These are phyloP conservation scores for Caligus rogercresseyi DNA, from an alignment of 1,140 invertebrate species.

Conservation along the genomic window DNA sequence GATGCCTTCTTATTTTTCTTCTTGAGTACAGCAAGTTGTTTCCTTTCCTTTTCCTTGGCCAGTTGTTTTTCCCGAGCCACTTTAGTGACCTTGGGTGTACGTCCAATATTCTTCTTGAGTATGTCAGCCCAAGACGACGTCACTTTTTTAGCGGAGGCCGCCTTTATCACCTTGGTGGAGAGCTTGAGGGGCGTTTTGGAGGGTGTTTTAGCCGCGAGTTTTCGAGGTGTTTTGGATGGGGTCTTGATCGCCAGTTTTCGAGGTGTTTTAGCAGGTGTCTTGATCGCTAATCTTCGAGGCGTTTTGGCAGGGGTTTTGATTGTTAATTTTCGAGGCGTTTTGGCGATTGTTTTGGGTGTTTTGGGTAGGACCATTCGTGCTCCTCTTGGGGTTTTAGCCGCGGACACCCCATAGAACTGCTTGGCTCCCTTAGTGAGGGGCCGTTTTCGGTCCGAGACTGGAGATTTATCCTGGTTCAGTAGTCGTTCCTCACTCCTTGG, in stretches of 20 bases:
- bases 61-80: background rate
- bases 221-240: background rate
- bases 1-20: background rate
- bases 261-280: background rate
- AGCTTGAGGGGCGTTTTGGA: background rate
- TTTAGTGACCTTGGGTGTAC: background rate
- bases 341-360: background rate
- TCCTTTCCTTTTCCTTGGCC: background rate
- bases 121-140: background rate
- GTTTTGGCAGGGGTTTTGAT: background rate
- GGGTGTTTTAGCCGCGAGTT: background rate
- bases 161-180: background rate
- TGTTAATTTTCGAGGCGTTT: background rate
- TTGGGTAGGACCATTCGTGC: background rate
- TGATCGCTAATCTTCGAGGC: background rate
- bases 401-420: background rate
- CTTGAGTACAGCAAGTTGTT: background rate
- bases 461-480: too few relatives aligned
- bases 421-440: too few relatives aligned
- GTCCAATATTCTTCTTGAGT: background rate
- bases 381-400: background rate
- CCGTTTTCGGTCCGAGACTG: background rate
- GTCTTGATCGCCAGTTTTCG: background rate
- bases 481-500: background rate
- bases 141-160: background rate